These are phyloP conservation scores for Parthenolecanium corni DNA, from an alignment of 2,888 invertebrate species.

Conservation along the genomic window DNA sequence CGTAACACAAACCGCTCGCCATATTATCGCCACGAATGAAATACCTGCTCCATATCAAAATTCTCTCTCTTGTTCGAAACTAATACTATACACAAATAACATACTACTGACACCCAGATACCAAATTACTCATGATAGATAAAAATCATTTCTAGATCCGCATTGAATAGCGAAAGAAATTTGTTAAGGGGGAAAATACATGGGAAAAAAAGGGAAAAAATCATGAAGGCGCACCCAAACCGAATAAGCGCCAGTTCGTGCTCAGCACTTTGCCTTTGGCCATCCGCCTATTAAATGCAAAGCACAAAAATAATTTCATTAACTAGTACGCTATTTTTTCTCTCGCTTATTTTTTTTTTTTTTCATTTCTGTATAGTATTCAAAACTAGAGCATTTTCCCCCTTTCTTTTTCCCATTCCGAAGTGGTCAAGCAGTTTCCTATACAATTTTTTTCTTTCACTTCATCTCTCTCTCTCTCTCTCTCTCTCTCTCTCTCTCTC, in stretches of 20 bases:
- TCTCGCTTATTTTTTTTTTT: no score
- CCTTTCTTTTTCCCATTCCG: conserved; percentile 8
- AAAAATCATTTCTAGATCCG: no score
- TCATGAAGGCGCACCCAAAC: conserved; percentile 16
- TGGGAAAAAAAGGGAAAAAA: conserved; percentile 9
- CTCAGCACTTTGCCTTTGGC: conserved; percentile 11
- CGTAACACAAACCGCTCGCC: no score
- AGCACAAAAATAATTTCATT: conserved; percentile 26
- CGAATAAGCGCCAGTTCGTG: conserved; percentile 11
- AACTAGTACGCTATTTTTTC: conserved; percentile 9
- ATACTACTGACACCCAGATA: no score
- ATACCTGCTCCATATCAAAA: no score
- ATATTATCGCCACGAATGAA: no score
- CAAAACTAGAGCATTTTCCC: conserved; percentile 24
- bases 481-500: no score
- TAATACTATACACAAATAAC: no score
- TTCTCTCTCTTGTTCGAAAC: no score
- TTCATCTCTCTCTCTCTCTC: no score
- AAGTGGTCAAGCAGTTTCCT: conserved; percentile 11
- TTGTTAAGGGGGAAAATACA: not conserved
- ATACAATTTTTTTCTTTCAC: not conserved
- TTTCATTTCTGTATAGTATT: not conserved
- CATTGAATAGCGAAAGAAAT: no score
- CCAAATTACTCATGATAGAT: no score
- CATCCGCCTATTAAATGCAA: conserved; percentile 9